Evolutionary conservation across 2,888 invertebrate genomes (phyloP).

Genomic region (Acrobasis repandana): DNA sequence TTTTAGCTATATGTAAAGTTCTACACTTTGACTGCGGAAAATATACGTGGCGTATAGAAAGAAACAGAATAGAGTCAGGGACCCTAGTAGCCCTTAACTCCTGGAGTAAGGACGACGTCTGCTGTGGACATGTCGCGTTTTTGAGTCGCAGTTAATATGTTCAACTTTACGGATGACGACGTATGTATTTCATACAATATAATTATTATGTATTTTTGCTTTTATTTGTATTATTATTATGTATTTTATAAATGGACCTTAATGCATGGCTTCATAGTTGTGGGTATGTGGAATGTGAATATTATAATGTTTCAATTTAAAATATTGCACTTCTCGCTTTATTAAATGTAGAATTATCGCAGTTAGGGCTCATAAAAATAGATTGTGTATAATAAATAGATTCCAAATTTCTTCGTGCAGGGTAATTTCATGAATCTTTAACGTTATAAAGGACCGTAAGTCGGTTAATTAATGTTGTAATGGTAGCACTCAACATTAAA

Average conservation of each 20-base stretch:
- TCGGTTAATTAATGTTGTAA: slow-evolving; percentile 45
- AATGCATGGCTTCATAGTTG: slow-evolving; percentile 14
- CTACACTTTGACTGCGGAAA: neutral
- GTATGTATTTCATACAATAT: neutral
- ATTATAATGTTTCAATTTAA: neutral
- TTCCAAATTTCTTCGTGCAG: slow-evolving; percentile 78
- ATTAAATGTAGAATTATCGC: slow-evolving; percentile 24
- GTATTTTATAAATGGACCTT: slow-evolving; percentile 12
- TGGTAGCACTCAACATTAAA: slow-evolving; percentile 56
- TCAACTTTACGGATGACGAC: slow-evolving; percentile 4
- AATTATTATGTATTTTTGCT: neutral
- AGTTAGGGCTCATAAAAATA: slow-evolving; percentile 47
- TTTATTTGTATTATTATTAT: neutral
- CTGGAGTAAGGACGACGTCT: no score
- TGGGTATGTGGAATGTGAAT: slow-evolving; percentile 9
- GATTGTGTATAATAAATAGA: slow-evolving; percentile 52
- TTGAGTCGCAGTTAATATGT: slow-evolving; percentile 5
- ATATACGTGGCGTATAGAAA: neutral
- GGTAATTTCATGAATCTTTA: slow-evolving; percentile 57
- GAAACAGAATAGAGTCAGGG: no score
- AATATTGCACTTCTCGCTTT: slow-evolving; percentile 19
- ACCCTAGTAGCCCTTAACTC: no score
- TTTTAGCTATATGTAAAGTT: no score
- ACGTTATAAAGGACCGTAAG: slow-evolving; percentile 44
- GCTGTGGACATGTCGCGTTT: neutral